Evolutionary conservation across 2,797 vertebrate genomes (phyloP).

Genomic region (Poliocrania exsul): DNA sequence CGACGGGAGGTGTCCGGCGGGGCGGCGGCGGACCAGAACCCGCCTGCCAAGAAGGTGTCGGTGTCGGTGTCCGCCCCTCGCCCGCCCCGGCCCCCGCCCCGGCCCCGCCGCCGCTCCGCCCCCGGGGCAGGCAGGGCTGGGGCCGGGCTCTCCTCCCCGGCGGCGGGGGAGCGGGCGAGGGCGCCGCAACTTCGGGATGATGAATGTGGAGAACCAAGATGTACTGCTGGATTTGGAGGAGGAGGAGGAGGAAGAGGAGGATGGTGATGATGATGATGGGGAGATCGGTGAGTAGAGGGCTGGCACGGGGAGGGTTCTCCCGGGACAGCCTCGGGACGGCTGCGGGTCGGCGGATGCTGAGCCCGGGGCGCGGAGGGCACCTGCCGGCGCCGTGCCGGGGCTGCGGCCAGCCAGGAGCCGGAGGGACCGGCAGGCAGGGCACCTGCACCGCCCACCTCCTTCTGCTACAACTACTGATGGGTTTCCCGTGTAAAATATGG

Average conservation of each 20-base stretch:
- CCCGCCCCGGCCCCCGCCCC: neutral
- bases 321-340: neutral
- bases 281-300: constrained; percentile 51
- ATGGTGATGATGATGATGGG: neutral
- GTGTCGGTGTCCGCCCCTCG: neutral
- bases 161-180: neutral
- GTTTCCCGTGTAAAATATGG: neutral
- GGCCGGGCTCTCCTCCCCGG: neutral
- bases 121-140: neutral
- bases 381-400: neutral
- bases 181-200: neutral
- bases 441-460: neutral
- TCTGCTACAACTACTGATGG: rapidly evolving
- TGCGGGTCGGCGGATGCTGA: neutral
- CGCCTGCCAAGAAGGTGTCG: neutral
- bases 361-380: neutral
- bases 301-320: neutral
- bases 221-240: constrained; percentile 53
- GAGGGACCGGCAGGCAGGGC: neutral
- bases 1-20: neutral
- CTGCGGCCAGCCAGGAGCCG: neutral
- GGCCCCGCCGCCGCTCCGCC: neutral
- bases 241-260: neutral
- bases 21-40: neutral
- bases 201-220: constrained; percentile 33